phyloP scores from a whole-genome alignment of 64 coral and sea anemone species.

The Platygyra sinensis region DNA sequence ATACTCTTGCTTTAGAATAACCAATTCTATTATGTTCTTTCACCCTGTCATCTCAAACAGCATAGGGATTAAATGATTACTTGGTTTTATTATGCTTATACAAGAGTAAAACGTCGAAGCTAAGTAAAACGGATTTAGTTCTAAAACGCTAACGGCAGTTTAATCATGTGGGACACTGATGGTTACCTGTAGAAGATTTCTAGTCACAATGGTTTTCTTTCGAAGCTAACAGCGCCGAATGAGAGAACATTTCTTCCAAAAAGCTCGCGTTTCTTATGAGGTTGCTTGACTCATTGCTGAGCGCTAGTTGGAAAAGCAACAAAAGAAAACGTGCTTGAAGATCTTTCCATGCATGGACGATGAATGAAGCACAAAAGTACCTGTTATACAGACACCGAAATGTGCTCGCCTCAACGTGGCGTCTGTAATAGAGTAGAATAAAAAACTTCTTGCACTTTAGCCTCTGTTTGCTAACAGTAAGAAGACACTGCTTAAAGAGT shows the following conservation, averaged over 20 bases:
- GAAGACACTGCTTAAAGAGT: neutral
- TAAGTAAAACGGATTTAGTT: neutral
- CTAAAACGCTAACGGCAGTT: no score
- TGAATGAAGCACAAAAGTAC: constrained; percentile 38
- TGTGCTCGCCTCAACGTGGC: constrained; percentile 25
- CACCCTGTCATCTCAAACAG: neutral
- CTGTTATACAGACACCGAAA: neutral
- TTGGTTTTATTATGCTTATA: neutral
- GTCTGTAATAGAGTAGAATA: constrained; percentile 19
- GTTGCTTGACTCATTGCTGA: neutral
- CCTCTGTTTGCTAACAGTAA: neutral
- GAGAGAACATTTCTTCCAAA: neutral
- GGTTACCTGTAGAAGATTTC: neutral
- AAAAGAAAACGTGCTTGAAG: constrained; percentile 50
- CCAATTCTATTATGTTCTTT: constrained; percentile 15
- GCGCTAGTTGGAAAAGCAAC: constrained; percentile 13
- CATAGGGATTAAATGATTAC: neutral
- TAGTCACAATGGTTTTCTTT: no score
- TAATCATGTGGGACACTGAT: neutral
- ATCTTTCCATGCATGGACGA: neutral
- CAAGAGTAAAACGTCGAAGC: neutral
- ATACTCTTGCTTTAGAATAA: neutral
- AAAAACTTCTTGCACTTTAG: neutral
- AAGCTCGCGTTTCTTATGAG: neutral
- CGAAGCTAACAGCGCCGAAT: neutral